Percentiles rank a stretch among this genome's conserved stretches.
Evolutionary conservation across 2,113 vertebrate species (phyloP).

Genomic region (Crotalus viridis): DNA sequence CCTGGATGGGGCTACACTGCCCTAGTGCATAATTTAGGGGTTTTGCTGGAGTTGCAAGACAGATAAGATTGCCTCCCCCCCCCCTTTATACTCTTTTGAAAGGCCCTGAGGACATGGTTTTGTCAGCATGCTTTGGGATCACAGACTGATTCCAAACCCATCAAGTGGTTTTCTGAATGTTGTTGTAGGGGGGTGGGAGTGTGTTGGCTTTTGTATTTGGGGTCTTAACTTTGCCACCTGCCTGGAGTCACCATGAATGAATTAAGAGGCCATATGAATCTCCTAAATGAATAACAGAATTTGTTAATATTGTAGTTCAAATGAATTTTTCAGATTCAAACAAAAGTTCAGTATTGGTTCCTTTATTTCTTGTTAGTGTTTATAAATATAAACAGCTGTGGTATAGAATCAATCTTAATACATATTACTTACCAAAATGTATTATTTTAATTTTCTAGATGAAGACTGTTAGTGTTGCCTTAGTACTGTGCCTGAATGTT

Average conservation of each 20-base stretch:
- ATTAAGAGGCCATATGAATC: neutral
- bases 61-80: neutral
- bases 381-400: neutral
- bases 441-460: slow-evolving; percentile 75
- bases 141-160: neutral
- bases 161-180: neutral
- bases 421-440: neutral
- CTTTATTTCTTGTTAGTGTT: neutral
- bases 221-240: neutral
- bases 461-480: slow-evolving; percentile 98
- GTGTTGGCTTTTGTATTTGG: neutral
- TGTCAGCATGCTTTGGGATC: neutral
- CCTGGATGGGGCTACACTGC: neutral
- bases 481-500: slow-evolving; percentile 95
- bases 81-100: neutral
- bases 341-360: neutral
- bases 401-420: neutral
- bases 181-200: neutral
- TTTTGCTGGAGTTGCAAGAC: neutral
- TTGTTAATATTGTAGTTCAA: neutral
- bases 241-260: neutral
- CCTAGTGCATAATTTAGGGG: neutral
- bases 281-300: neutral
- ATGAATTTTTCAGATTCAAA: neutral
- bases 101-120: neutral